Percentiles rank a stretch among this genome's conserved stretches.
Conservation (phyloP, 2,113 vertebrate genomes). For the Passerina amoena region DNA sequence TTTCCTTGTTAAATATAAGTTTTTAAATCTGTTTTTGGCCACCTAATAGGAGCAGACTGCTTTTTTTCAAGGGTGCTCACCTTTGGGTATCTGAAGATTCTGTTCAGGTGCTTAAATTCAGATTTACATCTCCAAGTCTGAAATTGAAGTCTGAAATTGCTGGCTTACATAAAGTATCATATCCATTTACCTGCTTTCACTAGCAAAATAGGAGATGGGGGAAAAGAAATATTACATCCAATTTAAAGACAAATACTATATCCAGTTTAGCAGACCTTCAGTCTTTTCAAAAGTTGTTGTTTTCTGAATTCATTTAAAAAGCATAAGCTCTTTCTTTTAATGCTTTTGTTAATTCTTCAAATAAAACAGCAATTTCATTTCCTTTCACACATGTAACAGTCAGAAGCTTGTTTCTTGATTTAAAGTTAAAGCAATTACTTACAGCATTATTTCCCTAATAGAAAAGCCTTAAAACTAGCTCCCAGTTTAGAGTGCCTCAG, state of each 20-base stretch:
- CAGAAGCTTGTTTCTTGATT: constrained; percentile 42
- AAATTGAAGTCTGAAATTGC: not conserved
- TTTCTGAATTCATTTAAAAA: constrained; percentile 27
- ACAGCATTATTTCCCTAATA: constrained; percentile 39
- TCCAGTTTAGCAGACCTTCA: not conserved
- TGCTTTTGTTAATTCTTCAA: constrained; percentile 5
- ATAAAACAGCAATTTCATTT: constrained; percentile 6
- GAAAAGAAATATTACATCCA: not conserved
- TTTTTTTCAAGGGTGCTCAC: not conserved
- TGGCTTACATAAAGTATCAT: not conserved
- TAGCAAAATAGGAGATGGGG: rapidly evolving
- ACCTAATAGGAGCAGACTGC: not conserved
- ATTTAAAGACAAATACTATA: not conserved
- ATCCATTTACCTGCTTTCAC: not conserved
- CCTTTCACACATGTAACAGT: constrained; percentile 17
- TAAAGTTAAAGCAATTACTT: constrained; percentile 60
- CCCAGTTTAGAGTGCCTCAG: constrained; percentile 24
- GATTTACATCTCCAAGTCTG: not conserved
- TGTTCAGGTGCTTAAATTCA: not conserved
- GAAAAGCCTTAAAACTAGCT: constrained; percentile 38
- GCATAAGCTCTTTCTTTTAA: constrained; percentile 9
- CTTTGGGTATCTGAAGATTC: not conserved
- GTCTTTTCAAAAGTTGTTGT: not conserved
- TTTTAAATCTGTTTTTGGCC: not conserved
- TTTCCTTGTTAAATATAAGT: not conserved